Evolutionary conservation across 2,113 vertebrate species (phyloP).

Genomic region (Sialia sialis): DNA sequence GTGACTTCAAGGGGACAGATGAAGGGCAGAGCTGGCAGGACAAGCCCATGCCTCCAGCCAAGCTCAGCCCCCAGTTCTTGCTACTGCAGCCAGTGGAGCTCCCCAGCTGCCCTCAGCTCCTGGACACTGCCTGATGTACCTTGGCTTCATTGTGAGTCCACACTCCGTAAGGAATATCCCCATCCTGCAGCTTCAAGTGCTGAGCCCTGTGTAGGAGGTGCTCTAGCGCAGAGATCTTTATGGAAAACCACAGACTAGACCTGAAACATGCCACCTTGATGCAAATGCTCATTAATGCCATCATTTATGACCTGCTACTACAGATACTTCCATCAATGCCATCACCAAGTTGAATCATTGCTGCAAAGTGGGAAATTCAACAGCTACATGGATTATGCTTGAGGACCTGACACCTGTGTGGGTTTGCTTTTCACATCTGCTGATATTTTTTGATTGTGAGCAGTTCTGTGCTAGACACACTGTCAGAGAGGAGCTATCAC

Average conservation of each 20-base stretch:
- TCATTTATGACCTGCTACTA: neutral
- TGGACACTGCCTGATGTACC: neutral
- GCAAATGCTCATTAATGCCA: neutral
- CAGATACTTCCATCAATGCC: neutral
- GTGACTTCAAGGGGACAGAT: neutral
- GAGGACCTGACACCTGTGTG: neutral
- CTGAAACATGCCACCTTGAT: neutral
- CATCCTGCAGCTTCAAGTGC: neutral
- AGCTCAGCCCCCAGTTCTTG: neutral
- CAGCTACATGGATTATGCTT: neutral
- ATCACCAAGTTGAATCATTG: neutral
- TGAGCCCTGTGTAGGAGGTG: neutral
- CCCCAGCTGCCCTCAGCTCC: neutral
- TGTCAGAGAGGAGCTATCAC: neutral
- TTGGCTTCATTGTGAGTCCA: neutral
- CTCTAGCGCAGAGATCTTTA: neutral
- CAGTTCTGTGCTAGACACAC: neutral
- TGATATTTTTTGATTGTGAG: neutral
- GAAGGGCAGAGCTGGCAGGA: neutral
- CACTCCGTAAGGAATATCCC: neutral
- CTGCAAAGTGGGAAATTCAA: neutral
- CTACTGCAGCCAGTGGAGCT: neutral
- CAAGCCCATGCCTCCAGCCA: neutral
- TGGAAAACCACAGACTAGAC: fast-evolving
- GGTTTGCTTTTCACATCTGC: neutral